Conservation (phyloP, 2,113 vertebrate genomes). For the Brachypteracias leptosomus region DNA sequence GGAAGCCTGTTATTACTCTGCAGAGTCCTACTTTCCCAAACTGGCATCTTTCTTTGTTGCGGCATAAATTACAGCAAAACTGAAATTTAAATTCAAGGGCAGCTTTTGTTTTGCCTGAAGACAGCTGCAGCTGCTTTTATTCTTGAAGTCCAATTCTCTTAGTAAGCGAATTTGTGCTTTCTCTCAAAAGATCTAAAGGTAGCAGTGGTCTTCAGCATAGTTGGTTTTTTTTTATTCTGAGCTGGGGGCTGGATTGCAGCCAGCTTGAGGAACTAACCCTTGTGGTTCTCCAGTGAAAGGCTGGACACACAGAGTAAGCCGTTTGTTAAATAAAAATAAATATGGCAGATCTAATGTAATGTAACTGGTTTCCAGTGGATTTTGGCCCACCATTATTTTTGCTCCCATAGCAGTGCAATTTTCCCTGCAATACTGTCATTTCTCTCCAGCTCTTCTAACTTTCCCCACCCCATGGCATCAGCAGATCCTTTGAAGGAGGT, state of each 20-base stretch:
- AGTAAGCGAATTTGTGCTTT: conserved; percentile 47
- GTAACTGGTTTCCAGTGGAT: background rate
- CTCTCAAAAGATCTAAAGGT: conserved; percentile 38
- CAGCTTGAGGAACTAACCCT: background rate
- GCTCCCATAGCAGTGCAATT: background rate
- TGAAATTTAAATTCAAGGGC: conserved; percentile 54
- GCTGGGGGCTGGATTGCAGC: background rate
- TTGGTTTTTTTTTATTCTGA: background rate
- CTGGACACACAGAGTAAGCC: background rate
- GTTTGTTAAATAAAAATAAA: background rate
- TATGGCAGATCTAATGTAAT: background rate
- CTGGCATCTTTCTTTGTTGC: conserved; percentile 46
- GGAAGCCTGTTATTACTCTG: conserved; percentile 56
- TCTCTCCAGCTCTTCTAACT: background rate
- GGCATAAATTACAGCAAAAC: conserved; percentile 37
- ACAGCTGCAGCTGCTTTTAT: conserved; percentile 56
- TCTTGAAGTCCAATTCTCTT: conserved; percentile 46
- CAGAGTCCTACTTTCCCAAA: conserved; percentile 59
- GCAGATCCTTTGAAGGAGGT: background rate
- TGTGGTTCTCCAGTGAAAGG: background rate
- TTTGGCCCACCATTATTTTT: background rate
- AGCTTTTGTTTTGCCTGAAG: conserved; percentile 65
- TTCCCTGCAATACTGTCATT: background rate
- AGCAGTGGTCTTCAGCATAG: background rate
- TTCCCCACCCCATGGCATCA: background rate